phyloP scores from a whole-genome alignment of 2,797 vertebrate species.

The Sus cebifrons region DNA sequence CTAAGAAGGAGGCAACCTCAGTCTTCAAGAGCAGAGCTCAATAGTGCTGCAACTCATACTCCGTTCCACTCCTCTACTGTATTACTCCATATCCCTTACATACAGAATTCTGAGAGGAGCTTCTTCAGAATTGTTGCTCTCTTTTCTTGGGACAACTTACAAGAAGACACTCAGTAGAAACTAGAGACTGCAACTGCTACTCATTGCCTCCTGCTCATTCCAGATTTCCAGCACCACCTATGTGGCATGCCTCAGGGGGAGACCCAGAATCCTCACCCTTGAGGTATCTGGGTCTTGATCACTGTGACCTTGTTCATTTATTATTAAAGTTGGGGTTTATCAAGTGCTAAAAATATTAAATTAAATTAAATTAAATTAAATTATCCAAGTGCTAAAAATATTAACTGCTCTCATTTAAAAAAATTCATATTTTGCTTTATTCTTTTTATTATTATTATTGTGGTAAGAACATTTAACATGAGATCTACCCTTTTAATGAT shows the following conservation, averaged over 20 bases:
- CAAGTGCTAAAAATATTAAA: not conserved
- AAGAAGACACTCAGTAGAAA: not conserved
- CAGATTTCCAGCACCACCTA: not conserved
- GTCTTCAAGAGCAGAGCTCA: not conserved
- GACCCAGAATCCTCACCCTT: not conserved
- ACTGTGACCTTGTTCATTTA: not conserved
- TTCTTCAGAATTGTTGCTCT: not conserved
- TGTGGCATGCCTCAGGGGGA: not conserved
- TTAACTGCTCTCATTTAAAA: not conserved
- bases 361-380: too few species aligned
- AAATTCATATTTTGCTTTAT: not conserved
- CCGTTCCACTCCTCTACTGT: not conserved
- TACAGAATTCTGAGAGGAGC: not conserved
- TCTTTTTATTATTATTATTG: not conserved
- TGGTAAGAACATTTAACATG: not conserved
- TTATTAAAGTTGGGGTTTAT: too few species aligned
- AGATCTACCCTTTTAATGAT: not conserved
- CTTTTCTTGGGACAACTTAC: not conserved
- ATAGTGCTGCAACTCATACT: rapidly evolving
- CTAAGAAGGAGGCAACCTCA: rapidly evolving
- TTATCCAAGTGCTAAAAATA: not conserved
- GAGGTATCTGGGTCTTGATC: not conserved
- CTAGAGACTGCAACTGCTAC: not conserved
- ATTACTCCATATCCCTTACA: not conserved
- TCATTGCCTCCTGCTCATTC: not conserved